A percentile compares a stretch with the other conserved stretches of the same genome.
Evolutionary conservation across 1,140 invertebrate genomes (phyloP).

Genomic region (Pararge aegeria): DNA sequence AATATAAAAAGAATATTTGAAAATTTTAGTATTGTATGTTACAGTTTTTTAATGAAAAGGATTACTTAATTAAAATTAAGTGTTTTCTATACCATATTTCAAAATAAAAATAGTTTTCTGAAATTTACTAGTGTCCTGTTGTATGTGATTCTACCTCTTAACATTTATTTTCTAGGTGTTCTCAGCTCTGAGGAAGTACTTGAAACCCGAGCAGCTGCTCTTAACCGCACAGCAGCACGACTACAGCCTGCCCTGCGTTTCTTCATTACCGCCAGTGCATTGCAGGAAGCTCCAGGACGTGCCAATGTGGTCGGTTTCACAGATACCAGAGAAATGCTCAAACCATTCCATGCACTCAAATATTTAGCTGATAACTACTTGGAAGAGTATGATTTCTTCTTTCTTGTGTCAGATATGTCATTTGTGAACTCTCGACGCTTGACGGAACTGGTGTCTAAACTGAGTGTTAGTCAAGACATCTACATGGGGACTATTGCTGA

Average conservation of each 20-base stretch:
- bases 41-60: no score
- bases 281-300: slow-evolving; percentile 46
- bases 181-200: slow-evolving; percentile 49
- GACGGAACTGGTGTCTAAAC: slow-evolving; percentile 79
- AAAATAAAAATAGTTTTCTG: no score
- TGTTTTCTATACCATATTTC: no score
- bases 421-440: slow-evolving; percentile 84
- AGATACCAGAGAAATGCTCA: slow-evolving; percentile 86
- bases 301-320: slow-evolving; percentile 80
- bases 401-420: slow-evolving; percentile 88
- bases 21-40: no score
- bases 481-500: slow-evolving; percentile 87
- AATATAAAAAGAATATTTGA: no score
- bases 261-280: slow-evolving; percentile 86
- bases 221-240: slow-evolving; percentile 80
- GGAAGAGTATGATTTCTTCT: slow-evolving; percentile 94
- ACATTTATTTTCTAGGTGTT: slow-evolving; percentile 24
- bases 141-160: no score
- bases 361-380: slow-evolving; percentile 94
- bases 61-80: no score
- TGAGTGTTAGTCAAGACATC: slow-evolving; percentile 79
- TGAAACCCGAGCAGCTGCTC: slow-evolving; percentile 76
- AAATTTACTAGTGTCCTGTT: no score
- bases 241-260: slow-evolving; percentile 84
- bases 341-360: slow-evolving; percentile 92